phyloP scores from a whole-genome alignment of 2,797 vertebrate species.

The Aphelocoma californica region DNA sequence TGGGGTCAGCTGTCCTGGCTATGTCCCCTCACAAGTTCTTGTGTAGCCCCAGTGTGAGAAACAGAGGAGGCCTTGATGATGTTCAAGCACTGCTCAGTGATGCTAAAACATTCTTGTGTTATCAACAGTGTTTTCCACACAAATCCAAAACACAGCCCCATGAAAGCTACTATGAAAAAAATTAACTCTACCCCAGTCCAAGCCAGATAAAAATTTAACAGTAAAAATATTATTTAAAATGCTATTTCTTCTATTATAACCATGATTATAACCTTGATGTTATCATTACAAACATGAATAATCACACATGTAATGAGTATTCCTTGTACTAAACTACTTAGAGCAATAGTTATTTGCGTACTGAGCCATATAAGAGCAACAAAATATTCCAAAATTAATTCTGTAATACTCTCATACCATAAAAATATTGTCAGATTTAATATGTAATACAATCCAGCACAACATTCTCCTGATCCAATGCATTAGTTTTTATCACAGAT shows the following conservation, averaged over 20 bases:
- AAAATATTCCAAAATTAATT: background rate
- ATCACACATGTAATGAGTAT: background rate
- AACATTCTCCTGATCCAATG: background rate
- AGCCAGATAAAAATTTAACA: background rate
- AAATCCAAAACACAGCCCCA: background rate
- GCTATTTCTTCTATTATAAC: background rate
- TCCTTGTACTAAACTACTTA: background rate
- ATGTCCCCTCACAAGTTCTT: background rate
- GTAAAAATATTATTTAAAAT: background rate
- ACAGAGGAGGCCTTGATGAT: background rate
- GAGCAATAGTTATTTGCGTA: background rate
- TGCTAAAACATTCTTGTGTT: background rate
- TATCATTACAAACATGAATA: background rate
- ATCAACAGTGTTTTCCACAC: background rate
- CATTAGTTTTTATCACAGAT: background rate
- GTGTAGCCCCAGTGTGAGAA: background rate
- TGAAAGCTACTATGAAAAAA: background rate
- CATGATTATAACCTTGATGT: background rate
- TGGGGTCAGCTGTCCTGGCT: background rate
- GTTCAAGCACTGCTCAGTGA: background rate
- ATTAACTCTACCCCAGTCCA: background rate
- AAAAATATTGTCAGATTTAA: background rate
- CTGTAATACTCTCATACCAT: background rate
- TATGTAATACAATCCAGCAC: background rate
- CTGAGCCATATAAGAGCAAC: background rate